Base-by-base conservation (phyloP, 2,888 invertebrate genomes). In the Glyphotaelius pellucidus region DNA sequence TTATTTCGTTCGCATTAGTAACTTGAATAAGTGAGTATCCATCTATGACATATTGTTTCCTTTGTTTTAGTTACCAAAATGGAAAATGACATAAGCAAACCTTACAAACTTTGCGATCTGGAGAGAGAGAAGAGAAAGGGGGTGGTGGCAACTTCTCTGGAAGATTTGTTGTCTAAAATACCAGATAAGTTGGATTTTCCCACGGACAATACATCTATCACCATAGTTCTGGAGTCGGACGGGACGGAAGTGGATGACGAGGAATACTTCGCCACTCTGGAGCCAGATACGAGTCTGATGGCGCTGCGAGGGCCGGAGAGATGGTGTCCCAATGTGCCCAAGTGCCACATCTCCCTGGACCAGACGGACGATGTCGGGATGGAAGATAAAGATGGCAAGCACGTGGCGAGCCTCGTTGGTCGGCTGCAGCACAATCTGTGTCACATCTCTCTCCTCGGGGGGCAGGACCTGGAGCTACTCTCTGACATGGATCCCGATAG, bases 191-290 rank as follows among this genome's bases (percentile, higher is more conserved):
- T 98, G 93, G 96, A 96, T 38, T 95, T 97, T 93, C 97, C 97
- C 38, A 95, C 96, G 91, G 96, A 96, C 93, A 97, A 97, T 93
- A 96, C 95, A 85, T 94, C 95, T 93, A 95, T 98, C 92, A 98
- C 98, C 90, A 98, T 99, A 92, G 99, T 98, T 80, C 96, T 99
- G 94, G 99, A 99, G 95, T 97, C 97, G 89, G 99, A 99, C 95
- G 99, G 99, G 67, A 99, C 99, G 0, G 99, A 99, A 96, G 98
- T 99, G 89, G 99, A 99, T 94, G 99, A 99, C 94, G 99, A 99
- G 95, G 99, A 99, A 95, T 99, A 99, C 95, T 99, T 99, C 95
- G 98, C 97, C 88, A 99, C 99, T 3, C 96, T 99, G 93, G 98
- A 99, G 94, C 97, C 97, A 93, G 98, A 99, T 94, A 98, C 98